These are phyloP conservation scores for Smutsia gigantea DNA, from an alignment of 2,797 vertebrate genomes.

Conservation along the genomic window DNA sequence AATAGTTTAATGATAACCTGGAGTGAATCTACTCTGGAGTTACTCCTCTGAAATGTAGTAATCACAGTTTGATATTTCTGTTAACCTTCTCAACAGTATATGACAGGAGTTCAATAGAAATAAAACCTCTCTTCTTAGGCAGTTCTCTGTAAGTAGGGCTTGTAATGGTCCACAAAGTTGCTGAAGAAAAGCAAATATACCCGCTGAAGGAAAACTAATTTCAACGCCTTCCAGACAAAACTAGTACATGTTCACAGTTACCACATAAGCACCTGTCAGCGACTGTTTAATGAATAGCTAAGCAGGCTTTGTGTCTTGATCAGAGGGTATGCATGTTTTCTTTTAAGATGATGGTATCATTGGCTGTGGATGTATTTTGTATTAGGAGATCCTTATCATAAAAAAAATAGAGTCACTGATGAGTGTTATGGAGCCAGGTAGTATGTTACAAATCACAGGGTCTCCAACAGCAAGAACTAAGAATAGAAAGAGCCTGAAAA, in stretches of 20 bases:
- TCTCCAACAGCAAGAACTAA: background rate
- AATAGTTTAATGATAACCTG: background rate
- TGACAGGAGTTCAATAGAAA: conserved; percentile 70
- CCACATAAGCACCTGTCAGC: background rate
- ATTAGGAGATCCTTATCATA: background rate
- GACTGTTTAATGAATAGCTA: background rate
- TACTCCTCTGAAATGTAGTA: conserved; percentile 41
- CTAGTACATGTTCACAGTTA: background rate
- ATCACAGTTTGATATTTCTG: conserved; percentile 57
- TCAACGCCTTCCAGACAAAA: conserved; percentile 48
- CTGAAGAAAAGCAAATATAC: conserved; percentile 60
- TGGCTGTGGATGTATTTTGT: background rate
- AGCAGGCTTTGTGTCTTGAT: background rate
- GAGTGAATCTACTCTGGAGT: conserved; percentile 16
- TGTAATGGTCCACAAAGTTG: background rate
- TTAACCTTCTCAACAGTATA: conserved; percentile 72
- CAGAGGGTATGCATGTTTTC: background rate
- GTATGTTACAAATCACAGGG: background rate
- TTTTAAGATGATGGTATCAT: background rate
- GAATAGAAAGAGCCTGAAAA: background rate
- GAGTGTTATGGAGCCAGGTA: background rate
- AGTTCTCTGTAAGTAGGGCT: conserved; percentile 58
- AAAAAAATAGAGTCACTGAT: background rate
- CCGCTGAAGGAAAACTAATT: conserved; percentile 37
- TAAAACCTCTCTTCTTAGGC: conserved; percentile 62